These are phyloP conservation scores for Murina feae DNA, from an alignment of 2,113 vertebrate species.

Conservation along the genomic window DNA sequence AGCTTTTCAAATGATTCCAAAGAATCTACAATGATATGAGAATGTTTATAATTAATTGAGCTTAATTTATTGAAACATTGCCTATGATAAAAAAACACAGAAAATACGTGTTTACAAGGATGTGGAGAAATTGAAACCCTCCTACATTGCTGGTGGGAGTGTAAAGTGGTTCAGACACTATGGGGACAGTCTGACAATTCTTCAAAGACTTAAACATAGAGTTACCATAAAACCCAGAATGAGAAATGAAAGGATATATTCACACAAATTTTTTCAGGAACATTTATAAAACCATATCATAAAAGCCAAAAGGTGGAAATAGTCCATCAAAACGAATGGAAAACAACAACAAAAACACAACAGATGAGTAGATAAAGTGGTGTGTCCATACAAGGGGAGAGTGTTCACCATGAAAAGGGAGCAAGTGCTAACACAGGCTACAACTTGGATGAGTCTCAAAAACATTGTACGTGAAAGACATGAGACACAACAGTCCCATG, in stretches of 20 bases:
- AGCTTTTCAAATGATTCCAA: not conserved
- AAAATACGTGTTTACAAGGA: not conserved
- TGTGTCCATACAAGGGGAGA: not conserved
- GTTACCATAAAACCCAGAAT: not conserved
- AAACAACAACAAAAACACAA: not conserved
- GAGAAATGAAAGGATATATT: not conserved
- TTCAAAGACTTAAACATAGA: not conserved
- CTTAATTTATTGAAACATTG: conserved; percentile 17
- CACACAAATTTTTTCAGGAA: not conserved
- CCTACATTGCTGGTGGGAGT: not conserved
- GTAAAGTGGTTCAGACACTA: not conserved
- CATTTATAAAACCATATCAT: not conserved
- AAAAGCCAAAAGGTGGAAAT: not conserved
- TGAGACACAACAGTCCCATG: not conserved
- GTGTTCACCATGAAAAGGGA: not conserved
- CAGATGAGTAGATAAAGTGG: not conserved
- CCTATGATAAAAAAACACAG: not conserved
- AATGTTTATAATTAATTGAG: conserved; percentile 2
- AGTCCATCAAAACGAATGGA: not conserved
- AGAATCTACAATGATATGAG: not conserved
- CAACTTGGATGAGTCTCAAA: not conserved
- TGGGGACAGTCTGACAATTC: not conserved
- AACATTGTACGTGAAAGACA: not conserved
- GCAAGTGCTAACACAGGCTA: not conserved
- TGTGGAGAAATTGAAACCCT: not conserved